Evolutionary conservation across 2,113 vertebrate genomes (phyloP).

Genomic region (Brienomyrus longianalis): DNA sequence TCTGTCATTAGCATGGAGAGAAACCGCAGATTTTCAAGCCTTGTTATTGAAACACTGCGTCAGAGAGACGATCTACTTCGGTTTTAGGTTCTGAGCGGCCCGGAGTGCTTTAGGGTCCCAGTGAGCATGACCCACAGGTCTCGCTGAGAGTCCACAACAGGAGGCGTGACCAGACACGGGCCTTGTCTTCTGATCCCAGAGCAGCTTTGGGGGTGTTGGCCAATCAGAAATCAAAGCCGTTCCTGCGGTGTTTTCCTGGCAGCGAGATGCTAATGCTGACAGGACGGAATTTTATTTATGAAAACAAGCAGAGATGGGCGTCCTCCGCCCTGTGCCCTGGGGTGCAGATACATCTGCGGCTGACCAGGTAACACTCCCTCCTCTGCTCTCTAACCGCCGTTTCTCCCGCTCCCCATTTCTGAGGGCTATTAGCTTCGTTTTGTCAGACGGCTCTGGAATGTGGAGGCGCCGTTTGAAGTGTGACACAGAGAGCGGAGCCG

Average conservation of each 20-base stretch:
- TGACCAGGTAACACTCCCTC: constrained; percentile 62
- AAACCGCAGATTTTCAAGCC: constrained; percentile 36
- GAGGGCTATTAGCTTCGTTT: constrained; percentile 75
- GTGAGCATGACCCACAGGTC: constrained; percentile 44
- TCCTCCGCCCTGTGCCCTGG: constrained; percentile 55
- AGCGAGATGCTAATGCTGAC: constrained; percentile 15
- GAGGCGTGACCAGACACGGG: constrained; percentile 19
- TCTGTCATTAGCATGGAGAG: constrained; percentile 34
- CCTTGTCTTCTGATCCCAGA: not conserved
- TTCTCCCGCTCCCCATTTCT: constrained; percentile 76
- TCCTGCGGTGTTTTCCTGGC: constrained; percentile 49
- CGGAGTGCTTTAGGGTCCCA: constrained; percentile 25
- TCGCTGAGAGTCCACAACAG: constrained; percentile 46
- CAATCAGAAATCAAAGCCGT: constrained; percentile 46
- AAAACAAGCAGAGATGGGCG: constrained; percentile 45
- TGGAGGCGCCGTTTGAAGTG: constrained; percentile 69
- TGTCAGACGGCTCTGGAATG: constrained; percentile 76
- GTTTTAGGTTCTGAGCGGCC: constrained; percentile 34
- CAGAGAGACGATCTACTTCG: constrained; percentile 40
- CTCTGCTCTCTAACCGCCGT: constrained; percentile 67
- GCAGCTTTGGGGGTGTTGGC: constrained; percentile 33
- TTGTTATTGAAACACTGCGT: constrained; percentile 46
- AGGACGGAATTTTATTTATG: constrained; percentile 41
- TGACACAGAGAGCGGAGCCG: constrained; percentile 59
- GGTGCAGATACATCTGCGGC: constrained; percentile 64